phyloP scores from a whole-genome alignment of 2,888 invertebrate species.

The Rotaria socialis region DNA sequence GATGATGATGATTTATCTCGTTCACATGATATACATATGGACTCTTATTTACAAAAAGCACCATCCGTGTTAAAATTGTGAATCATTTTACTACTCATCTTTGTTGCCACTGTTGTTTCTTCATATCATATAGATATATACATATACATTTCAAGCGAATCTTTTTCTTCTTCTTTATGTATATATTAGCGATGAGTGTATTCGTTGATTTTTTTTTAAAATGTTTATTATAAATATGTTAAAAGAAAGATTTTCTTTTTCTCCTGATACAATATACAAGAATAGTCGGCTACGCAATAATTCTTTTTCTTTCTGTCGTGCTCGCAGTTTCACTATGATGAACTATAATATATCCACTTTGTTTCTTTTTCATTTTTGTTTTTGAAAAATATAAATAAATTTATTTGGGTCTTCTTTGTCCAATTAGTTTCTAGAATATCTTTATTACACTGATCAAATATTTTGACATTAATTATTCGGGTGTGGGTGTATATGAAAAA shows the following conservation, averaged over 20 bases:
- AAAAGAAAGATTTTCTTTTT: background rate
- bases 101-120: background rate
- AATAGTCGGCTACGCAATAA: background rate
- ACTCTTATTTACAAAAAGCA: background rate
- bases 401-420: too few relatives aligned
- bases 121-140: background rate
- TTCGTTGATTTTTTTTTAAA: background rate
- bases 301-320: background rate
- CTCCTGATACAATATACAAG: background rate
- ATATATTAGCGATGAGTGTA: background rate
- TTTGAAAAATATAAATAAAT: background rate
- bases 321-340: background rate
- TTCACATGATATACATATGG: conserved; percentile 7
- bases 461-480: too few relatives aligned
- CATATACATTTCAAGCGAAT: background rate
- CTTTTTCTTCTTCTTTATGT: background rate
- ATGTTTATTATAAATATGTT: background rate
- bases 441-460: too few relatives aligned
- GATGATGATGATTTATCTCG: background rate
- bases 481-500: too few relatives aligned
- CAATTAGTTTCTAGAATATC: too few relatives aligned
- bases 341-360: conserved; percentile 19
- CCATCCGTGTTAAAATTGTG: conserved; percentile 25
- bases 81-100: background rate
- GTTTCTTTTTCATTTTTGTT: background rate